Evolutionary conservation across 2,113 vertebrate genomes (phyloP), one percentile per base, ranked within the genome.

Genomic region (Pachyramphus minor): DNA sequence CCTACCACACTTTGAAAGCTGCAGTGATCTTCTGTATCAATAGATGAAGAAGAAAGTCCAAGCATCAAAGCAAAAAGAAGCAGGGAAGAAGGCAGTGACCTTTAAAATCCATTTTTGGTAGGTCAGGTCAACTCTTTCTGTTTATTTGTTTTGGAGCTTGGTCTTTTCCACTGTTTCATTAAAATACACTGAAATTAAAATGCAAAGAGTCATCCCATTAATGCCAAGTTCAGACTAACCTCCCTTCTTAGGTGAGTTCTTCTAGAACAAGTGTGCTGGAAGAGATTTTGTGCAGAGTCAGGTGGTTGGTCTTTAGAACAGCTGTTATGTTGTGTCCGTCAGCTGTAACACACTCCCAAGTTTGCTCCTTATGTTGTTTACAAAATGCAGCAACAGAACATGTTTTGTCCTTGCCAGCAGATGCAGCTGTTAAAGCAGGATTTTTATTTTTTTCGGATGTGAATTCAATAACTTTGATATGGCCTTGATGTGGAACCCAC

Each of bases 361-460:
- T 91, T 84, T 80, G 31, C 53, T 93, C 74, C 86, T 71, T 64
- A 23, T 53, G 76, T 42, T 97, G 93, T 96, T 96, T 95, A 96
- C 87, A 95, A 97, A 97, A 91, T 74, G 89, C 83, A 95, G 69
- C 6, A 5, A 84, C 7, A 68, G 90, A 55, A 63, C 7, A 41
- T 85, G 55, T 93, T 97, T 97, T 97, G 96, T 97, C 90, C 93
- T 93, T 93, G 89, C 73, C 96, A 97, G 92, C 84, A 98, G 93
- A 95, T 91, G 78, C 89, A 96, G 93, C 87, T 95, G 90, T 96
- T 96, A 85, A 95, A 58, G 80, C 42, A 72, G 74, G 83, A 63
- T 73, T 79, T 86, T 91, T 21, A 94, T 39, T 53, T 66, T n/a
- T 56, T 62, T 67, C 2, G 2, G 1, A 11, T 71, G 50, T 50